These are phyloP conservation scores for Aromia moschata DNA, from an alignment of 2,888 invertebrate species.

Conservation along the genomic window DNA sequence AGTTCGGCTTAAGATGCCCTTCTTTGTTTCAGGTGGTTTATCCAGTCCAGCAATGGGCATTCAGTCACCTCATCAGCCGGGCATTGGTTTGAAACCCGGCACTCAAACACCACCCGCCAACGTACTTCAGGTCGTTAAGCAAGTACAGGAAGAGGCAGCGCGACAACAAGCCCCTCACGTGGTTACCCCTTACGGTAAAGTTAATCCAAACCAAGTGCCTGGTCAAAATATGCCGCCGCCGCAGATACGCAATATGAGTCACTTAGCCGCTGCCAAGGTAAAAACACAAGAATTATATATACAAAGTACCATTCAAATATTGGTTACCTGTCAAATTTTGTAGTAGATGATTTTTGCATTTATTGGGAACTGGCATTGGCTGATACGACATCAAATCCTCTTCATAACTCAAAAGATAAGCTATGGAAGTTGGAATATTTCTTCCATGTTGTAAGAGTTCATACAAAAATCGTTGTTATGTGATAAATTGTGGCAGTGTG, in stretches of 20 bases:
- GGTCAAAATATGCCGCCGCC: slow-evolving; percentile 70
- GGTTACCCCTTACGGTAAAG: slow-evolving; percentile 82
- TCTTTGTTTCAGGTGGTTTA: slow-evolving; percentile 58
- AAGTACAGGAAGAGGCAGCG: slow-evolving; percentile 91
- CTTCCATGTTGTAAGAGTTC: too few relatives aligned
- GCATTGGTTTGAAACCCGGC: slow-evolving; percentile 67
- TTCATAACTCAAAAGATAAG: too few relatives aligned
- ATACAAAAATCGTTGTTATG: too few relatives aligned
- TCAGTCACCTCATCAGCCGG: slow-evolving; percentile 62
- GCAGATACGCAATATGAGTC: slow-evolving; percentile 63
- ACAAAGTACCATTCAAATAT: too few relatives aligned
- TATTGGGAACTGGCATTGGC: too few relatives aligned
- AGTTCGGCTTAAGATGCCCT: too few relatives aligned
- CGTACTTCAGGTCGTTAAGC: slow-evolving; percentile 74
- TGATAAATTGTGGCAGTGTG: too few relatives aligned
- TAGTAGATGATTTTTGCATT: too few relatives aligned
- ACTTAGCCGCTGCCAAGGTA: slow-evolving; percentile 57
- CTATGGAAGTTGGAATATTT: too few relatives aligned
- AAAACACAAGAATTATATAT: too few relatives aligned
- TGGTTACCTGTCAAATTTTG: too few relatives aligned
- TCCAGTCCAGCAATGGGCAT: slow-evolving; percentile 63
- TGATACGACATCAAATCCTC: too few relatives aligned
- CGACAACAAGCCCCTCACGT: slow-evolving; percentile 84
- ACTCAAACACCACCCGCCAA: slow-evolving; percentile 80
- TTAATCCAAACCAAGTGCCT: slow-evolving; percentile 67